These are phyloP conservation scores for Ditylenchus weischeri DNA, from an alignment of 2,888 invertebrate species.

Conservation along the genomic window DNA sequence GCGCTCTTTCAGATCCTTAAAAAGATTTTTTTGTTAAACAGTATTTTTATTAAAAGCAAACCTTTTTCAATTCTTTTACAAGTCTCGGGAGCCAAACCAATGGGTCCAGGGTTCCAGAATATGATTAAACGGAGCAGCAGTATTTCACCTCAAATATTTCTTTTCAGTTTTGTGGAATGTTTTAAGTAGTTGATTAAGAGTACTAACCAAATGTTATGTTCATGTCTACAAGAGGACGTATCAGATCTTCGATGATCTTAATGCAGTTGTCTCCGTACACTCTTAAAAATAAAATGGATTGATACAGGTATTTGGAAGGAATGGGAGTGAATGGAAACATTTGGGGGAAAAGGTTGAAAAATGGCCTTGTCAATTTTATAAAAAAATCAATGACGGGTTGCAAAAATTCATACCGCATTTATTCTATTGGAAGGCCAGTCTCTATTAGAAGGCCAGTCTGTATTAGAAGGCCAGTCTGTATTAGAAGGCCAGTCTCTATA, in stretches of 20 bases:
- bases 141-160: constrained; percentile 39
- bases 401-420: too few relatives aligned
- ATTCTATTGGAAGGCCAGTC: too few relatives aligned
- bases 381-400: too few relatives aligned
- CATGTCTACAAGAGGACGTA: constrained; percentile 40
- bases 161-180: neutral
- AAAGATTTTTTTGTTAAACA: neutral
- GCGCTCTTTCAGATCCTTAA: constrained; percentile 40
- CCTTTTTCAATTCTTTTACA: constrained; percentile 31
- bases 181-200: constrained; percentile 7
- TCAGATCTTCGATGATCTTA: constrained; percentile 39
- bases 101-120: constrained; percentile 51
- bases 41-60: neutral
- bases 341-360: too few relatives aligned
- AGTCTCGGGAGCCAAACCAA: constrained; percentile 40
- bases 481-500: too few relatives aligned
- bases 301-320: too few relatives aligned
- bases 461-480: too few relatives aligned
- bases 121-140: constrained; percentile 47
- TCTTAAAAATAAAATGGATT: constrained; percentile 27
- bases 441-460: too few relatives aligned
- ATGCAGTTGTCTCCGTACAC: constrained; percentile 43
- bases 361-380: too few relatives aligned
- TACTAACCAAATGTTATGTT: constrained; percentile 33
- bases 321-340: too few relatives aligned